These are phyloP conservation scores for Pionites leucogaster DNA, from an alignment of 2,113 vertebrate species.

Conservation along the genomic window DNA sequence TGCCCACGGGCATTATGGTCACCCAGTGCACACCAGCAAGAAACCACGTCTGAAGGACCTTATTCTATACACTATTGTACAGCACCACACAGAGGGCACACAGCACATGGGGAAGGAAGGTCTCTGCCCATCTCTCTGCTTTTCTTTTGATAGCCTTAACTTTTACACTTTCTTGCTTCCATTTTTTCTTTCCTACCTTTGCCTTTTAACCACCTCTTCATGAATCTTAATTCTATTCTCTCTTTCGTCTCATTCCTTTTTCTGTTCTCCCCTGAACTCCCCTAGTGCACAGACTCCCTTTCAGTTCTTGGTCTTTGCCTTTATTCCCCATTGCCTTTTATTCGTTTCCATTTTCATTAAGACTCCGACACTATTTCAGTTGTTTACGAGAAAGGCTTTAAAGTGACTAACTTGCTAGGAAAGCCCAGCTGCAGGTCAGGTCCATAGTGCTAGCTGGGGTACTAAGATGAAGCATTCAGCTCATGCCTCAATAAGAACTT, in stretches of 20 bases:
- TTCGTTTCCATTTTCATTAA: background rate
- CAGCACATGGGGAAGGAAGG: accelerated
- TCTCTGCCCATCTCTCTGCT: background rate
- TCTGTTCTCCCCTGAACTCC: background rate
- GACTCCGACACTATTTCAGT: background rate
- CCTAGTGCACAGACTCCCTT: background rate
- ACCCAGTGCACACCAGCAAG: background rate
- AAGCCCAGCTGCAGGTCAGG: background rate
- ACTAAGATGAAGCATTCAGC: background rate
- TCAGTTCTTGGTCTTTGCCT: background rate
- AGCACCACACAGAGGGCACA: background rate
- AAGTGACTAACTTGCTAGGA: background rate
- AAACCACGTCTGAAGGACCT: background rate
- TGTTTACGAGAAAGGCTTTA: background rate
- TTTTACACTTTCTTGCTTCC: background rate
- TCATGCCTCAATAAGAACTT: background rate
- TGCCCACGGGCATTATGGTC: accelerated
- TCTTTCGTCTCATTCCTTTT: background rate
- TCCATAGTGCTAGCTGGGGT: background rate
- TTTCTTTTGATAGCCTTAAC: background rate
- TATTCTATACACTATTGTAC: background rate
- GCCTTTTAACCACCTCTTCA: background rate
- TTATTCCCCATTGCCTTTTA: background rate
- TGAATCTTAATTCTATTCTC: background rate
- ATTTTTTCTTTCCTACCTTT: background rate